phyloP scores from a whole-genome alignment of 2,888 invertebrate genomes.

The Xiphydria camelus region DNA sequence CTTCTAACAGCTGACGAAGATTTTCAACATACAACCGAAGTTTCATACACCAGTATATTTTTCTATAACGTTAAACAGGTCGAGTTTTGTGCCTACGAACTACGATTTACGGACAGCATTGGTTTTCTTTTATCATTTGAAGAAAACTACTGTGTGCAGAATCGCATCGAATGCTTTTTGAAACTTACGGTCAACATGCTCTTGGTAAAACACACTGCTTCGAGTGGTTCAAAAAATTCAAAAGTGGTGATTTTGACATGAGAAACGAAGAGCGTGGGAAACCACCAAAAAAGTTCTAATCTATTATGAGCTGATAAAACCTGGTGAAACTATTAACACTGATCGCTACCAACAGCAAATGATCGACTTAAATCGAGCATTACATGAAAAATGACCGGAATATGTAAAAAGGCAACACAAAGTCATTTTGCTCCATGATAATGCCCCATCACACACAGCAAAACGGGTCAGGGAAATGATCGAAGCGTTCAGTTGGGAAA shows the following conservation, averaged over 20 bases:
- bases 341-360: conserved; percentile 9
- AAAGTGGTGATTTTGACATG: conserved; percentile 22
- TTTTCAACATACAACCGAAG: conserved; percentile 17
- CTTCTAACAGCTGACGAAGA: conserved; percentile 14
- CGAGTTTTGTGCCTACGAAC: conserved; percentile 9
- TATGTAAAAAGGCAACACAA: conserved; percentile 13
- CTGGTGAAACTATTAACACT: conserved; percentile 5
- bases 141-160: conserved; percentile 7
- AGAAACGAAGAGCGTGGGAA: conserved; percentile 18
- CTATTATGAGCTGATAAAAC: background rate
- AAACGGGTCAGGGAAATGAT: conserved; percentile 13
- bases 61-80: conserved; percentile 7
- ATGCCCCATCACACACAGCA: conserved; percentile 9
- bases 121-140: conserved; percentile 3
- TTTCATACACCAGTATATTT: conserved; percentile 12
- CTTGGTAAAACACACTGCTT: background rate
- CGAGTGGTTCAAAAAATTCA: conserved; percentile 18
- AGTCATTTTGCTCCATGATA: conserved; percentile 13
- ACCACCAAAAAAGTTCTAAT: conserved; percentile 13
- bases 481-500: conserved; percentile 14
- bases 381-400: conserved; percentile 12
- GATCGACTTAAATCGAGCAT: conserved; percentile 9
- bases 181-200: conserved; percentile 13
- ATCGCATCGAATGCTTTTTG: background rate
- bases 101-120: conserved; percentile 5